These are phyloP conservation scores for Rhizoglyphus robini DNA, from an alignment of 1,140 invertebrate species.

Conservation along the genomic window DNA sequence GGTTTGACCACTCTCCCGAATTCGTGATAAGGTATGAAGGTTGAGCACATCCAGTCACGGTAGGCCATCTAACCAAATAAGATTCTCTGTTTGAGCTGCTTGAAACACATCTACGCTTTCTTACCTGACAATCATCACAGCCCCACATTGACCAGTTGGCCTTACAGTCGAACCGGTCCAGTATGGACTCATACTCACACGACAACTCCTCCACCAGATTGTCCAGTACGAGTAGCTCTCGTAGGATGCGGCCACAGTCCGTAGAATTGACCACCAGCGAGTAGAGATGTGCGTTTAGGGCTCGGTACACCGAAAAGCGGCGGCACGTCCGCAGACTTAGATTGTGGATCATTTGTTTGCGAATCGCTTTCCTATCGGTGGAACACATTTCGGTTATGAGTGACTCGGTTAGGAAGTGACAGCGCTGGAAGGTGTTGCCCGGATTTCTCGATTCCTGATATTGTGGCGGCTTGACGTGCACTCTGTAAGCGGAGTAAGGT, in stretches of 20 bases:
- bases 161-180: constrained; percentile 24
- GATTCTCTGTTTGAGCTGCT: background rate
- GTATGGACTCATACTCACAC: constrained; percentile 18
- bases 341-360: background rate
- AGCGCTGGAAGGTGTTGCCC: background rate
- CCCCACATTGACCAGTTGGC: constrained; percentile 25
- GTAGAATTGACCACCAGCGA: background rate
- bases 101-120: constrained; percentile 4
- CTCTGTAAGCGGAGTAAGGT: background rate
- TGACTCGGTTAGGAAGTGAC: background rate
- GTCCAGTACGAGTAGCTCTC: constrained; percentile 17
- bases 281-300: background rate
- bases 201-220: constrained; percentile 16
- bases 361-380: background rate
- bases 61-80: constrained; percentile 26
- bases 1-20: constrained; percentile 23
- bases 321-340: background rate
- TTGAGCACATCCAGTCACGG: constrained; percentile 28
- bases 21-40: constrained; percentile 24
- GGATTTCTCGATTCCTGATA: background rate
- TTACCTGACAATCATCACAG: constrained; percentile 25
- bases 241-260: constrained; percentile 1
- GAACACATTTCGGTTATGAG: background rate
- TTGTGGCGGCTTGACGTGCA: background rate
- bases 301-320: background rate